These are phyloP conservation scores for Pogoniulus pusillus DNA, from an alignment of 2,797 vertebrate species.

Conservation along the genomic window DNA sequence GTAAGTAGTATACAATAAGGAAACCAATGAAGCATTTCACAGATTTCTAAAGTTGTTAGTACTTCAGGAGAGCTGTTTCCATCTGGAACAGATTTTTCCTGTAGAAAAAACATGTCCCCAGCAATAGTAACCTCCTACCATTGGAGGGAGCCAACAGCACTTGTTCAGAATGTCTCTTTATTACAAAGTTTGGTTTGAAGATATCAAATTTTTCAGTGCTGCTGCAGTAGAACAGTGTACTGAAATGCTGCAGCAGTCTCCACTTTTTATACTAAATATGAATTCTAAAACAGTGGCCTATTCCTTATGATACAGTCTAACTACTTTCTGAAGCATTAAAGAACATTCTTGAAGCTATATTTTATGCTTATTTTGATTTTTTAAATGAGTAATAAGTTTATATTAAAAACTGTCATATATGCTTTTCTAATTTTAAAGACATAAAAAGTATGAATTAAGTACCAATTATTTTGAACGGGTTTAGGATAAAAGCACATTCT, in stretches of 20 bases:
- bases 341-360: not conserved
- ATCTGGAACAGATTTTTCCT: not conserved
- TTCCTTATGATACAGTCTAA: not conserved
- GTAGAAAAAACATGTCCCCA: not conserved
- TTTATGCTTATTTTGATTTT: not conserved
- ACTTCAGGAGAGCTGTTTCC: not conserved
- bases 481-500: not conserved
- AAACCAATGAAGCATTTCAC: not conserved
- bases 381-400: not conserved
- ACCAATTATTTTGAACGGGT: not conserved
- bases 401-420: not conserved
- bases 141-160: conserved; percentile 61
- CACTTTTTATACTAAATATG: not conserved
- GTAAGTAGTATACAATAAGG: no score
- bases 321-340: not conserved
- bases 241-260: not conserved
- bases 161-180: not conserved
- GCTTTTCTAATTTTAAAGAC: not conserved
- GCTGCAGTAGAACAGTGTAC: not conserved
- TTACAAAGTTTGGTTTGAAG: not conserved
- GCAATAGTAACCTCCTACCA: conserved; percentile 51
- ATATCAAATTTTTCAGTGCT: not conserved
- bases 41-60: not conserved
- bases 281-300: not conserved
- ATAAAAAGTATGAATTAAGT: not conserved